These are phyloP conservation scores for Thamnophis sirtalis DNA, from an alignment of 2,113 vertebrate genomes.

Conservation along the genomic window DNA sequence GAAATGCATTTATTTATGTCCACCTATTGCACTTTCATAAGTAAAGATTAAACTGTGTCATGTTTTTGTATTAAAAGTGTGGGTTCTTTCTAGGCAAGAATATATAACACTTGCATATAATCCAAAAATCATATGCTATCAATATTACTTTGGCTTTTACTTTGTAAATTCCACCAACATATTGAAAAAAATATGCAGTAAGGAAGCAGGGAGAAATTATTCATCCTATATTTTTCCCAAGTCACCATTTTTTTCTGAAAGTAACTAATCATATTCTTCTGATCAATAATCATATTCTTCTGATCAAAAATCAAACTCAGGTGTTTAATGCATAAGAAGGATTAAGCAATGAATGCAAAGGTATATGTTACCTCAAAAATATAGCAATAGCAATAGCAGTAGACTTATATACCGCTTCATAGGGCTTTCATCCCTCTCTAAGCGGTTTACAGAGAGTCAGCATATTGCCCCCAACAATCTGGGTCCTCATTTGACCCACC, in stretches of 20 bases:
- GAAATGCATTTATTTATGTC: not conserved
- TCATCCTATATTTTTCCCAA: not conserved
- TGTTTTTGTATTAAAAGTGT: not conserved
- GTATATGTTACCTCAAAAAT: not conserved
- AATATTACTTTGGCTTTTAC: not conserved
- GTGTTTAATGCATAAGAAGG: not conserved
- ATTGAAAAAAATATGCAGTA: not conserved
- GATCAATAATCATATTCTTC: no score
- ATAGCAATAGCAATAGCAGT: no score
- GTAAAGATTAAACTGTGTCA: not conserved
- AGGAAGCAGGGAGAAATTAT: not conserved
- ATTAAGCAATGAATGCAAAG: not conserved
- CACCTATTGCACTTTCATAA: not conserved
- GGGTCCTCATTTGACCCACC: no score
- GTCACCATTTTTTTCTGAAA: not conserved
- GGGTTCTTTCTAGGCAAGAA: not conserved
- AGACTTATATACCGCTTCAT: no score
- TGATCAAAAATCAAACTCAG: not conserved
- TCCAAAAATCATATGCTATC: not conserved
- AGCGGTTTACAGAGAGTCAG: no score
- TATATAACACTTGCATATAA: not conserved
- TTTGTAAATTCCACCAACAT: not conserved
- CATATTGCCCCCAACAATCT: no score
- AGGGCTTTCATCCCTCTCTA: no score
- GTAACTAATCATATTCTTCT: not conserved